A percentile compares a stretch with the other conserved stretches of the same genome.
Evolutionary conservation across 1,140 invertebrate genomes (phyloP).

Genomic region (Mizuhopecten yessoensis): DNA sequence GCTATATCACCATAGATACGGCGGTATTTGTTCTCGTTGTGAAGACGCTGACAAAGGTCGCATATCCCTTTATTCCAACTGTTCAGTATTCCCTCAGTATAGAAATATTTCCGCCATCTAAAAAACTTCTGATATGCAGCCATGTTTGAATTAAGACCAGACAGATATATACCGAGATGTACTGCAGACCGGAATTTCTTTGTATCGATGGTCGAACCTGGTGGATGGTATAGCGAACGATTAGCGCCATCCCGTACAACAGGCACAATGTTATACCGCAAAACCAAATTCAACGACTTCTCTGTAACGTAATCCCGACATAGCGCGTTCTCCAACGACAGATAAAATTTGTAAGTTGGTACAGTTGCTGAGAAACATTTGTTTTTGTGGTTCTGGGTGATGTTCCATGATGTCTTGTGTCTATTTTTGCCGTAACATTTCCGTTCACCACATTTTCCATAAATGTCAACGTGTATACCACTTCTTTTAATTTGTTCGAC

Average conservation of each 20-base stretch:
- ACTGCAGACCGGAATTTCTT: background rate
- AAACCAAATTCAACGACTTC: background rate
- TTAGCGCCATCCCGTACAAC: background rate
- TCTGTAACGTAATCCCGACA: slow-evolving; percentile 8
- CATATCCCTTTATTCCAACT: background rate
- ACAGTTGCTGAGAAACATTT: background rate
- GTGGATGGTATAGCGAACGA: background rate
- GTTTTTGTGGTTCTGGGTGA: background rate
- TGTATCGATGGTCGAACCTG: background rate
- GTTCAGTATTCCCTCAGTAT: slow-evolving; percentile 1
- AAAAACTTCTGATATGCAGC: background rate
- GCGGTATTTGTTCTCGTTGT: background rate
- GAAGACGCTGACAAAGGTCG: background rate
- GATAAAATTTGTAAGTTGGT: background rate
- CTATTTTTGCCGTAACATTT: background rate
- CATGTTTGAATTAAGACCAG: background rate
- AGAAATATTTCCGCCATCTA: background rate
- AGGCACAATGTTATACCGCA: background rate
- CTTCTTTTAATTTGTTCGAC: background rate
- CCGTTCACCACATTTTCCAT: slow-evolving; percentile 20
- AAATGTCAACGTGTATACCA: background rate
- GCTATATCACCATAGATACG: background rate
- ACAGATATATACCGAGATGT: background rate
- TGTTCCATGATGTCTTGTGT: background rate
- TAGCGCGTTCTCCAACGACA: background rate